Evolutionary conservation across 2,888 invertebrate genomes (phyloP), one percentile per base, ranked within the genome.

Genomic region (Malthinus flaveolus): DNA sequence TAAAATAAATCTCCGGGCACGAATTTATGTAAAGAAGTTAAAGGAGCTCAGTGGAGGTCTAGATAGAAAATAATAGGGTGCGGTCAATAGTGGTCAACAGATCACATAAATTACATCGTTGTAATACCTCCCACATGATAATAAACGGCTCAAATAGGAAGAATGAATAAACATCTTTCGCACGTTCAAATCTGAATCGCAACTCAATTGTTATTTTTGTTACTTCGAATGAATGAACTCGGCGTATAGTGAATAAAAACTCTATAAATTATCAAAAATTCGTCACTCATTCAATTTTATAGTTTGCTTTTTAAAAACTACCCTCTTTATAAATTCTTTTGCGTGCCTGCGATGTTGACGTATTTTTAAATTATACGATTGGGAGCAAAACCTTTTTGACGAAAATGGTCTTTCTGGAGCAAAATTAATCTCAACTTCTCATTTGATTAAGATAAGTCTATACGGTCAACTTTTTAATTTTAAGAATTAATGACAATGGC

Each of bases 21-120:
- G 52, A 60, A 60, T 60, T 60, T 56, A 60, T 56, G 49, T 62
- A 59, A 56, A 62, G 59, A 62, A 56, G 46, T 59, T 62, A 50
- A 33, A 59, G 9, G 34, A 57, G 51, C 57, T 58, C 55, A 58
- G 44, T 58, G 60, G 60, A 56, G 61, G 58, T 58, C 51, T 36
- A 37, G 55, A 50, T 42, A 45, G 58, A 54, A 61, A 61, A 61
- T 61, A 61, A 61, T 61, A 58, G 58, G 52, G 34, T 51, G 62
- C 59, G 59, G 62, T 53, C 59, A 56, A 50, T 47, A 45, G 53
- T 56, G 59, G 62, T 60, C 62, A 59, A 53, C 54, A 59, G 49
- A 56, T 56, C 56, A 59, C 62, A 62, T 62, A 62, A 62, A 62
- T 62, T 62, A 59, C 45, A 45, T 42, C 42, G 47, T 36, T 45